phyloP scores from a whole-genome alignment of 1,140 invertebrate genomes.

The Papilio polytes region DNA sequence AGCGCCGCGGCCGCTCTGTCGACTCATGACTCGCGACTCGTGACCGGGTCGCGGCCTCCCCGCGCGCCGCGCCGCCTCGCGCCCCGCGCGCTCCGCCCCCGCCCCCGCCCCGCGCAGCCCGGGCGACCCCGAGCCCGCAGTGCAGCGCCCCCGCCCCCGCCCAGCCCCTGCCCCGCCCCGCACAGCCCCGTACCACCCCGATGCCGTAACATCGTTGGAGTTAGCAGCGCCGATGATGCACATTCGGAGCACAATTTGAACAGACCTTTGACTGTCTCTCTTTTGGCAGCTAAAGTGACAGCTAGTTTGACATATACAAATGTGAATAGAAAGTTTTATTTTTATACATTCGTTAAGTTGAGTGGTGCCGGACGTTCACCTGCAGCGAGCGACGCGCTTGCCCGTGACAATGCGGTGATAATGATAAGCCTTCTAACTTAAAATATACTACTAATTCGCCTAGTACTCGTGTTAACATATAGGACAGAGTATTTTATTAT shows the following conservation, averaged over 20 bases:
- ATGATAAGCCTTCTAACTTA: neutral
- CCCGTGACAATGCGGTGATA: neutral
- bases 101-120: constrained; percentile 46
- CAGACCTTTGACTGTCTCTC: constrained; percentile 5
- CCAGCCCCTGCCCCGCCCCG: constrained; percentile 46
- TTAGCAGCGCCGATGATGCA: constrained; percentile 75
- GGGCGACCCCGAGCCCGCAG: constrained; percentile 63
- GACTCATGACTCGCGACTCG: constrained; percentile 69
- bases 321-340: constrained; percentile 14
- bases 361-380: neutral
- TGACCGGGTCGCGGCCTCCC: constrained; percentile 74
- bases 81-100: constrained; percentile 41
- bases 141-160: constrained; percentile 69
- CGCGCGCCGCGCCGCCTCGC: constrained; percentile 42
- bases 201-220: constrained; percentile 79
- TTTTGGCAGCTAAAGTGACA: neutral
- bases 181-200: constrained; percentile 69
- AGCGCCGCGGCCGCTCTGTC: constrained; percentile 76
- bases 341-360: neutral
- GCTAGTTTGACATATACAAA: constrained; percentile 8
- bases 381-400: constrained; percentile 7
- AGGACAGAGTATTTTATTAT: too few species aligned
- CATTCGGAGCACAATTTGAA: constrained; percentile 52
- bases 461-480: neutral
- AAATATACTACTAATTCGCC: neutral